phyloP scores from a whole-genome alignment of 2,113 vertebrate genomes.

The Aspiorhynchus laticeps region DNA sequence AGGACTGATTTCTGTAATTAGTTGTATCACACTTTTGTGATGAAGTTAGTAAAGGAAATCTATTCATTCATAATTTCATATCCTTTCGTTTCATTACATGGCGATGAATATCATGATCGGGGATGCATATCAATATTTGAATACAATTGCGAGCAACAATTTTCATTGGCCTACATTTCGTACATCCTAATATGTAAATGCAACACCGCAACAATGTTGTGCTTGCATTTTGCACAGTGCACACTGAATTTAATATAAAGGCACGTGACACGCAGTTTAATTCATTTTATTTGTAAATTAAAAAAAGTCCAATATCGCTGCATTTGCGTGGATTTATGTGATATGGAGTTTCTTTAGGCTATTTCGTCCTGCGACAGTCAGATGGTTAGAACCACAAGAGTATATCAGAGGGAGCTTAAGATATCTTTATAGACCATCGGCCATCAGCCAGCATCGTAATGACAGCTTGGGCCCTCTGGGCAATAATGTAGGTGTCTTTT shows the following conservation, averaged over 20 bases:
- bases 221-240: background rate
- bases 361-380: background rate
- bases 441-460: background rate
- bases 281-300: background rate
- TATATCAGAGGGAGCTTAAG: constrained; percentile 5
- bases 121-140: background rate
- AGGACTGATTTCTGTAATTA: background rate
- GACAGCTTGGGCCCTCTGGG: constrained; percentile 32
- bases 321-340: background rate
- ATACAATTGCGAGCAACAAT: background rate
- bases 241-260: background rate
- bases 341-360: background rate
- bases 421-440: constrained; percentile 1
- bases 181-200: background rate
- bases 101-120: constrained; percentile 8
- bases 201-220: background rate
- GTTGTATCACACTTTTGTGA: background rate
- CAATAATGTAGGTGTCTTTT: constrained; percentile 57
- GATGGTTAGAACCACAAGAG: background rate
- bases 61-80: background rate
- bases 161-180: background rate
- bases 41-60: background rate
- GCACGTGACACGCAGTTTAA: background rate
- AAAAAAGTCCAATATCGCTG: background rate
- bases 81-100: background rate